phyloP scores from a whole-genome alignment of 2,888 invertebrate genomes.

The Tineola bisselliella region DNA sequence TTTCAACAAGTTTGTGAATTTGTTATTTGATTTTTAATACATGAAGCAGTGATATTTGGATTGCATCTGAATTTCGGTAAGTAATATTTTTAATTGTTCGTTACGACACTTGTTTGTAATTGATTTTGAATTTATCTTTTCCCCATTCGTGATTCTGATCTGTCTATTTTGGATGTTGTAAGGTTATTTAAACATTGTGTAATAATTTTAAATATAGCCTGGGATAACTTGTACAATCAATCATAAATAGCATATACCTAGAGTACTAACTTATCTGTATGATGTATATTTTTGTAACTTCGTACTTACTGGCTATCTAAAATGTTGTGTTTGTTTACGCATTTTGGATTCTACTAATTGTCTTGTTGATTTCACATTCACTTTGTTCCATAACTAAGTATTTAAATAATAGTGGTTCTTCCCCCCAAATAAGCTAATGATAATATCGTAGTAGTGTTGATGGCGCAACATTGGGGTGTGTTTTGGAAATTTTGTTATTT shows the following conservation, averaged over 20 bases:
- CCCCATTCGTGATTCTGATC: neutral
- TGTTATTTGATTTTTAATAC: conserved; percentile 31
- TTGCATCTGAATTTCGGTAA: conserved; percentile 48
- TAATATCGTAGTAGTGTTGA: neutral
- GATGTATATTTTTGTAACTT: neutral
- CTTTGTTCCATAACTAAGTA: too few relatives aligned
- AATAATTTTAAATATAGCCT: neutral
- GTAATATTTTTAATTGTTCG: conserved; percentile 20
- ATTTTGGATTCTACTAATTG: too few relatives aligned
- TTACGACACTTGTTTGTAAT: neutral
- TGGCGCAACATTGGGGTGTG: neutral
- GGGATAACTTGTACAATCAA: neutral
- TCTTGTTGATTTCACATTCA: too few relatives aligned
- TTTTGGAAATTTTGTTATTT: conserved; percentile 1
- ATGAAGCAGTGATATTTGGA: conserved; percentile 49
- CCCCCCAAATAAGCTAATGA: neutral
- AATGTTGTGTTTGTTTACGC: too few relatives aligned
- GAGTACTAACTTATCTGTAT: neutral
- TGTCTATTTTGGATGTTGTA: neutral
- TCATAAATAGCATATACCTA: neutral
- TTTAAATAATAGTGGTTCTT: neutral
- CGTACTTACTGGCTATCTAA: too few relatives aligned
- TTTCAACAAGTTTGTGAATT: conserved; percentile 47
- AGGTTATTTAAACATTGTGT: conserved; percentile 2
- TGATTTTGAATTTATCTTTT: neutral